Evolutionary conservation across 1,140 invertebrate species (phyloP).

Genomic region (Bombus balteatus): DNA sequence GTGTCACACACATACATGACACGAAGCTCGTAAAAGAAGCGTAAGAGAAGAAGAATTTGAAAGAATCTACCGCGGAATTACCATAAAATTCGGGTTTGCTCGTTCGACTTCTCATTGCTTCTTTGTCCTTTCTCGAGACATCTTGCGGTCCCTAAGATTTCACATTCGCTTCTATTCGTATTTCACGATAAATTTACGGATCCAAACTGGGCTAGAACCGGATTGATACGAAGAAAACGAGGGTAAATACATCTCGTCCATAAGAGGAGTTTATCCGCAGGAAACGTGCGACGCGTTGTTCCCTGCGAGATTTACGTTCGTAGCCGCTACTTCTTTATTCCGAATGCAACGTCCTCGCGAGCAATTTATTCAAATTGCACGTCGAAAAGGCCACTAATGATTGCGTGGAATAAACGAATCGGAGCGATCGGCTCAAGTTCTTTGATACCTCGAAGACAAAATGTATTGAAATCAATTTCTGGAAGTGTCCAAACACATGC

Average conservation of each 20-base stretch:
- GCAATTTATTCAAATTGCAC: slow-evolving; percentile 18
- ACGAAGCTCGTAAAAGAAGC: neutral
- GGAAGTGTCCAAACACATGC: no score
- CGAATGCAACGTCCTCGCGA: neutral
- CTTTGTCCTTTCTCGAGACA: no score
- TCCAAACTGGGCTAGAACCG: no score
- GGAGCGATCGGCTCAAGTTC: neutral
- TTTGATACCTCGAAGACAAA: neutral
- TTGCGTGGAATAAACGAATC: neutral
- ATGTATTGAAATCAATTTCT: no score
- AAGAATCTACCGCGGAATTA: neutral
- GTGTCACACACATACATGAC: no score
- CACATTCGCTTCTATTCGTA: neutral
- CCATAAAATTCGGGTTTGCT: neutral
- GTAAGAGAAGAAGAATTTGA: no score
- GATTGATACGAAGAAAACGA: neutral
- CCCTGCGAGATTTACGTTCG: slow-evolving; percentile 4
- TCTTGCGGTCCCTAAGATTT: neutral
- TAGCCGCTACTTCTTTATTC: slow-evolving; percentile 14
- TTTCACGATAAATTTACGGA: neutral
- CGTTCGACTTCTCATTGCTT: neutral
- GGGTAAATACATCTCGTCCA: neutral
- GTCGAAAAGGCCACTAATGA: slow-evolving; percentile 2
- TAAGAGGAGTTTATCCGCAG: slow-evolving; percentile 2
- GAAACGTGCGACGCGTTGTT: neutral